Conservation (phyloP, 1,140 invertebrate genomes). For the Linepithema humile region DNA sequence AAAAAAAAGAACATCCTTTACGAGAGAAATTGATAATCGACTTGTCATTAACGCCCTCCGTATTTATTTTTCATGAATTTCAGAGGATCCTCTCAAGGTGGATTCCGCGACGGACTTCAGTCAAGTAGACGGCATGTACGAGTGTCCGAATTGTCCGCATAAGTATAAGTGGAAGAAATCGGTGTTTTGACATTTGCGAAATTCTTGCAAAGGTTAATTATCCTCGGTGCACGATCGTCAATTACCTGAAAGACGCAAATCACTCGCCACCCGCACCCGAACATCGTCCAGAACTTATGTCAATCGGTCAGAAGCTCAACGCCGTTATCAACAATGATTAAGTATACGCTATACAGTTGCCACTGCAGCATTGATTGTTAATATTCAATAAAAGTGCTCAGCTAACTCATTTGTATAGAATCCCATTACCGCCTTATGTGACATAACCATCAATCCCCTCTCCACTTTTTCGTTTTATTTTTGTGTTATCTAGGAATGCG, state of each 20-base stretch:
- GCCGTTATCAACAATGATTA: conserved; percentile 32
- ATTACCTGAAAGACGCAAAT: conserved; percentile 73
- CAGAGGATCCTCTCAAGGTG: conserved; percentile 28
- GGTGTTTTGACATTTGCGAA: conserved; percentile 84
- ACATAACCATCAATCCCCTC: too few species aligned
- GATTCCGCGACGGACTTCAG: neutral
- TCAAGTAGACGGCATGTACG: conserved; percentile 51
- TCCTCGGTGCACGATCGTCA: conserved; percentile 76
- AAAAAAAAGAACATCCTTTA: neutral
- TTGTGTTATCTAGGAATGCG: neutral
- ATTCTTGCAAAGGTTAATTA: conserved; percentile 85
- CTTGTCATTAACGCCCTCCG: neutral
- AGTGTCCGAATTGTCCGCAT: conserved; percentile 85
- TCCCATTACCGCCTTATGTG: neutral
- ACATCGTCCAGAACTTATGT: conserved; percentile 61
- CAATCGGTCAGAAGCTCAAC: conserved; percentile 59
- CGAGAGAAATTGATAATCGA: neutral
- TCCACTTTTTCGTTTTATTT: too few species aligned
- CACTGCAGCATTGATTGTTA: neutral
- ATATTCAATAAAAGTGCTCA: conserved; percentile 8
- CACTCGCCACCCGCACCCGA: conserved; percentile 67
- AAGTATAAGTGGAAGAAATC: conserved; percentile 86
- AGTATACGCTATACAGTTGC: neutral
- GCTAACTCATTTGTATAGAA: conserved; percentile 6
- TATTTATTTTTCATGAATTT: conserved; percentile 49